A percentile compares a stretch with the other conserved stretches of the same genome.
These are phyloP conservation scores for Polymixis lichenea DNA, from an alignment of 2,888 invertebrate species.

Conservation along the genomic window DNA sequence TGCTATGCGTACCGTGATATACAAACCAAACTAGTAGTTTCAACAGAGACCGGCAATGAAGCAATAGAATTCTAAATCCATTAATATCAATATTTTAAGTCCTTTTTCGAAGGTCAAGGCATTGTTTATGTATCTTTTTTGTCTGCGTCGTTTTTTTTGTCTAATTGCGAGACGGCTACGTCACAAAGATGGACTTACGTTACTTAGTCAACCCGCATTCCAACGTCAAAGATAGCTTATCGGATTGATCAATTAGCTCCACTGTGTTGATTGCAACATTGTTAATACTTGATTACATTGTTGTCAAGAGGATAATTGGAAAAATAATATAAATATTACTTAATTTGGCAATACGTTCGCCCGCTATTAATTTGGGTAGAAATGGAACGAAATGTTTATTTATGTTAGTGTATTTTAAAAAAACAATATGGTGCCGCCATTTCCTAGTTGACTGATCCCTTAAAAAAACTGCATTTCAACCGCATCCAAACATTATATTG, in stretches of 20 bases:
- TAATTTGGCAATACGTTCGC: neutral
- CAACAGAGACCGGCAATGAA: neutral
- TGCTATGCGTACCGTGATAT: neutral
- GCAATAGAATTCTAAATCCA: neutral
- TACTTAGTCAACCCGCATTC: slow-evolving; percentile 18
- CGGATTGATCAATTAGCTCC: slow-evolving; percentile 45
- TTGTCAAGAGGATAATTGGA: slow-evolving; percentile 40
- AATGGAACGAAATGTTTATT: too few species aligned
- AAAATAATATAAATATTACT: neutral
- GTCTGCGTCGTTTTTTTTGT: neutral
- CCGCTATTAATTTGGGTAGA: too few species aligned
- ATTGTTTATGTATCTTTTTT: too few species aligned
- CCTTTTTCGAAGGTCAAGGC: neutral
- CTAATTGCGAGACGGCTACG: neutral
- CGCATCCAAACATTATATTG: too few species aligned
- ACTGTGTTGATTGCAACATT: slow-evolving; percentile 43
- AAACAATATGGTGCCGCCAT: too few species aligned
- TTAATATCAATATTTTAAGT: neutral
- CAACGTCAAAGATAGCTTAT: slow-evolving; percentile 53
- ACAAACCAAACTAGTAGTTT: neutral
- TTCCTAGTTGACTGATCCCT: too few species aligned
- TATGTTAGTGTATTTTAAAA: too few species aligned
- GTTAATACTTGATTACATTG: slow-evolving; percentile 42
- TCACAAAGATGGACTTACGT: neutral
- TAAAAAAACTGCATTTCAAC: too few species aligned